Evolutionary conservation across 2,113 vertebrate species (phyloP).

Genomic region (Neolamprologus modestus): DNA sequence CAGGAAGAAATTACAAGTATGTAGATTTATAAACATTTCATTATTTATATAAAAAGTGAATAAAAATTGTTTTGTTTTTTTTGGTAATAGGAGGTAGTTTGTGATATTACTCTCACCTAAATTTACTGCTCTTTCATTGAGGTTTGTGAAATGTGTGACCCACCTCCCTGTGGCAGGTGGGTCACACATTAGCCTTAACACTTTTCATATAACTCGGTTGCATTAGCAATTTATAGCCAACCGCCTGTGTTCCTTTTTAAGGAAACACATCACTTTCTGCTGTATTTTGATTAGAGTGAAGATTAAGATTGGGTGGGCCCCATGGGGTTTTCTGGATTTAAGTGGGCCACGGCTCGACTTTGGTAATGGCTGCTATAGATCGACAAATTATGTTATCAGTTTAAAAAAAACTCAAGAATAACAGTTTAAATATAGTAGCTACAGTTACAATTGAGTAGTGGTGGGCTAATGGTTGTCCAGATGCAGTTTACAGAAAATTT

Average conservation of each 20-base stretch:
- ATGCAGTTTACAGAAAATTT: neutral
- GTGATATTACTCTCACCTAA: neutral
- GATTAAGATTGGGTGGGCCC: neutral
- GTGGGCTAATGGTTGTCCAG: neutral
- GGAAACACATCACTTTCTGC: neutral
- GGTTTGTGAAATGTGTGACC: neutral
- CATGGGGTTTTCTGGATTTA: neutral
- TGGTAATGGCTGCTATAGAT: neutral
- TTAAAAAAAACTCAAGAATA: neutral
- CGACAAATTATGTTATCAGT: neutral
- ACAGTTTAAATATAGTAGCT: neutral
- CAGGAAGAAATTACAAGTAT: neutral
- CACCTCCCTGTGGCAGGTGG: neutral
- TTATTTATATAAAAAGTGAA: neutral
- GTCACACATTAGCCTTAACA: neutral
- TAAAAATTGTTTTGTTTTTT: fast-evolving
- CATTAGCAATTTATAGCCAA: neutral
- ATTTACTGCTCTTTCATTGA: neutral
- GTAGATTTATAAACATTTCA: neutral
- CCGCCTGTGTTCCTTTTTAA: neutral
- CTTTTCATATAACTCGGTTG: fast-evolving
- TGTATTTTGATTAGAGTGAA: neutral
- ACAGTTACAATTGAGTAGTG: neutral
- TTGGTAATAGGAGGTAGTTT: neutral
- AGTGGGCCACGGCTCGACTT: neutral